A percentile compares a stretch with the other conserved stretches of the same genome.
These are phyloP conservation scores for Cryptocephalus moraei DNA, from an alignment of 2,888 invertebrate genomes.

Conservation along the genomic window DNA sequence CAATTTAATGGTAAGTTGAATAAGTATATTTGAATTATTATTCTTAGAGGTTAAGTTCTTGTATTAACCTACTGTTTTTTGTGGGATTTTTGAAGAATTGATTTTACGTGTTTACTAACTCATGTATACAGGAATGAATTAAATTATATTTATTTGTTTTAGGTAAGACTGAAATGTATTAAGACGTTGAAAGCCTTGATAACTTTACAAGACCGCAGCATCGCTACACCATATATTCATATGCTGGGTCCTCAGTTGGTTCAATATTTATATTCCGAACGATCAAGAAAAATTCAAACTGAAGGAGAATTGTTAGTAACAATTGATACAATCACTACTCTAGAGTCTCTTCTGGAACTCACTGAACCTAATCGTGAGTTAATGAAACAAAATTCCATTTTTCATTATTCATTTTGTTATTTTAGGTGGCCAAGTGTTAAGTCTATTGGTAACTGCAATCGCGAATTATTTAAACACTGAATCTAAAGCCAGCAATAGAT, in stretches of 20 bases:
- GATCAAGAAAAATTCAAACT: conserved; percentile 47
- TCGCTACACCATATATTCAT: conserved; percentile 72
- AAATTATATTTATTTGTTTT: conserved; percentile 9
- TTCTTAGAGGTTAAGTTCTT: no score
- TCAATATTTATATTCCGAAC: conserved; percentile 59
- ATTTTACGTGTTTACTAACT: no score
- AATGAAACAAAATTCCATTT: conserved; percentile 16
- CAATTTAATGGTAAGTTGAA: conserved; percentile 43
- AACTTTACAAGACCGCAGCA: conserved; percentile 55
- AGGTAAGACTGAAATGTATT: conserved; percentile 68
- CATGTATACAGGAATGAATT: not conserved
- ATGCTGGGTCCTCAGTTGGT: conserved; percentile 69
- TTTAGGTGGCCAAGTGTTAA: conserved; percentile 80
- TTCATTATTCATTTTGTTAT: not conserved
- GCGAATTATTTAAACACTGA: conserved; percentile 74
- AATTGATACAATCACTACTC: conserved; percentile 60
- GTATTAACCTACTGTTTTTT: no score
- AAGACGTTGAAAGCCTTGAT: conserved; percentile 71
- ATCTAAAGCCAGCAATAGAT: conserved; percentile 50
- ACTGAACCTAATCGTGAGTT: conserved; percentile 70
- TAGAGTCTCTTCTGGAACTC: conserved; percentile 63
- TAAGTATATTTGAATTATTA: no score
- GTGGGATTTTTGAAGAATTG: no score
- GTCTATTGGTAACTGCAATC: conserved; percentile 81
- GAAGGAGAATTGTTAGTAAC: conserved; percentile 63